These are phyloP conservation scores for Sarcophaga variegata DNA, from an alignment of 2,888 invertebrate genomes.

Conservation along the genomic window DNA sequence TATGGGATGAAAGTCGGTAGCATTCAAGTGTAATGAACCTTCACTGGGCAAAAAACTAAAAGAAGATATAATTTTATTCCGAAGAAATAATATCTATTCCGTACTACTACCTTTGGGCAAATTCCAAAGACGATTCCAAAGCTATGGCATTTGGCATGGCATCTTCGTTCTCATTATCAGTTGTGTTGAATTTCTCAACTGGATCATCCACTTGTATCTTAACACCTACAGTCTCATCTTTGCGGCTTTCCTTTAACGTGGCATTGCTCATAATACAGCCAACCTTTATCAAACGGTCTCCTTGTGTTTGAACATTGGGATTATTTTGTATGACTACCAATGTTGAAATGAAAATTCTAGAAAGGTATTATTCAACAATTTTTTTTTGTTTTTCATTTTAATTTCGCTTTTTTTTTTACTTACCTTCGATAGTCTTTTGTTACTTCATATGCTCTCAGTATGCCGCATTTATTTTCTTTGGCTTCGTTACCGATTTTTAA, in stretches of 20 bases:
- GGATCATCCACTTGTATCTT: conserved; percentile 59
- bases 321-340: conserved; percentile 92
- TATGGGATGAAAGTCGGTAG: conserved; percentile 71
- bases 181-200: conserved; percentile 30
- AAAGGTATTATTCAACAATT: conserved; percentile 47
- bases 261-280: conserved; percentile 87
- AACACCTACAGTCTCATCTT: conserved; percentile 66
- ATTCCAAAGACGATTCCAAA: conserved; percentile 84
- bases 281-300: conserved; percentile 90
- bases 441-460: conserved; percentile 81
- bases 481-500: conserved; percentile 80
- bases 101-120: conserved; percentile 82
- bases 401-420: neutral
- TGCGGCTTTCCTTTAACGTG: conserved; percentile 70
- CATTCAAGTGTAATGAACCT: conserved; percentile 81
- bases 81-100: neutral
- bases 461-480: conserved; percentile 80
- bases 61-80: neutral
- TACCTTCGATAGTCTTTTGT: conserved; percentile 78
- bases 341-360: conserved; percentile 88
- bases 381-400: neutral
- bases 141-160: conserved; percentile 83
- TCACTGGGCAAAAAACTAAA: conserved; percentile 81
- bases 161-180: conserved; percentile 55
- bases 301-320: conserved; percentile 91